These are phyloP conservation scores for Anoplius nigerrimus DNA, from an alignment of 2,888 invertebrate species.

Conservation along the genomic window DNA sequence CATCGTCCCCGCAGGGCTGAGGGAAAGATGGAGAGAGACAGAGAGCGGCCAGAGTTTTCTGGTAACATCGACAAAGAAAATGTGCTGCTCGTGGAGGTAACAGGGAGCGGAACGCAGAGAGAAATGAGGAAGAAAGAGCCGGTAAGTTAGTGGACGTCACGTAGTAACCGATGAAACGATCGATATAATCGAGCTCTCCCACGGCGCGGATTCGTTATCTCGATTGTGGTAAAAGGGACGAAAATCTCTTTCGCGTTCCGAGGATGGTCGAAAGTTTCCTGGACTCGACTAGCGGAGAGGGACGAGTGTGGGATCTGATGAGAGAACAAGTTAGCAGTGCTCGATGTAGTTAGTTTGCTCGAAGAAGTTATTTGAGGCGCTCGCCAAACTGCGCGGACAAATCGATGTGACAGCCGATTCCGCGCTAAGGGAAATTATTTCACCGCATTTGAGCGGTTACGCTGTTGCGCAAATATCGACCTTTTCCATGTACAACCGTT, in stretches of 20 bases:
- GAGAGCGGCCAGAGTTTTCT: background rate
- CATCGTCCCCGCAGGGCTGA: background rate
- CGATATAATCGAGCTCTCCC: slow-evolving; percentile 51
- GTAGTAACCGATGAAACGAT: slow-evolving; percentile 53
- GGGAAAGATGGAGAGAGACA: background rate
- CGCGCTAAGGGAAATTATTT: too few relatives aligned
- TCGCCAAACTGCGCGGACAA: slow-evolving; percentile 9
- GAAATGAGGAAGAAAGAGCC: slow-evolving; percentile 16
- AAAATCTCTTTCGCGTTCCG: slow-evolving; percentile 38
- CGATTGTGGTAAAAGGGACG: slow-evolving; percentile 41
- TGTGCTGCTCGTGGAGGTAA: background rate
- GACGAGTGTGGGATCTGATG: slow-evolving; percentile 35
- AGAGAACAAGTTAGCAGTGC: slow-evolving; percentile 35
- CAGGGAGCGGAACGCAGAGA: background rate
- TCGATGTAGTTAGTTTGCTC: slow-evolving; percentile 20
- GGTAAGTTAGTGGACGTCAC: slow-evolving; percentile 46
- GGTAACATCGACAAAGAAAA: background rate
- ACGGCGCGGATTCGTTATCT: slow-evolving; percentile 52
- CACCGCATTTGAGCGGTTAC: too few relatives aligned
- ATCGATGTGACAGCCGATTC: background rate
- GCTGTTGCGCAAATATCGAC: too few relatives aligned
- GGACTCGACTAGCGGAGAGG: background rate
- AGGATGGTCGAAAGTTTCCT: slow-evolving; percentile 25
- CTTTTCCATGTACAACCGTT: too few relatives aligned
- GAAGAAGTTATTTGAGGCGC: slow-evolving; percentile 13